Conservation (phyloP, 2,888 invertebrate species). For the Lochmaea crataegi region DNA sequence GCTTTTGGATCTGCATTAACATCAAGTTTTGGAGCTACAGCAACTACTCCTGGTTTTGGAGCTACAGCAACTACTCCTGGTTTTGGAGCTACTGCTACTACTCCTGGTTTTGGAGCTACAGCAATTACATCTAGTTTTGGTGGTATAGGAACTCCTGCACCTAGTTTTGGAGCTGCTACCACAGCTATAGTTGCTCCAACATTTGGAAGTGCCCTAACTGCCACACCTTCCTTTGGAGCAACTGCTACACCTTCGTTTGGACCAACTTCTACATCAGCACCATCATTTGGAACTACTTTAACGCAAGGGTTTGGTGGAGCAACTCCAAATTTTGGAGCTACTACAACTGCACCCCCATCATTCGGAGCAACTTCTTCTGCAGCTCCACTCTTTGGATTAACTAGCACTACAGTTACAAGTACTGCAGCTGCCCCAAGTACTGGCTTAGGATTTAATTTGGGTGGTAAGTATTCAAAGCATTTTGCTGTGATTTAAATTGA, state of each 20-base stretch:
- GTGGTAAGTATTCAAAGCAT: constrained; percentile 30
- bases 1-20: constrained; percentile 3
- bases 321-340: constrained; percentile 17
- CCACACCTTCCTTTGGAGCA: constrained; percentile 27
- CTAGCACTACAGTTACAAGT: constrained; percentile 35
- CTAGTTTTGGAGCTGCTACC: constrained; percentile 47
- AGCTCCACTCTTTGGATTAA: constrained; percentile 39
- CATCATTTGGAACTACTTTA: constrained; percentile 12
- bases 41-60: constrained; percentile 23
- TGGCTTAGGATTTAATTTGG: constrained; percentile 29
- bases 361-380: constrained; percentile 34
- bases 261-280: neutral
- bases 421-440: constrained; percentile 37
- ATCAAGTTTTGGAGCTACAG: constrained; percentile 18
- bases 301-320: constrained; percentile 11
- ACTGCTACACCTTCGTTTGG: constrained; percentile 18
- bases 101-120: constrained; percentile 35
- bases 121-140: constrained; percentile 21
- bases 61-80: constrained; percentile 17
- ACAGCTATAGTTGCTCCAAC: constrained; percentile 26
- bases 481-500: neutral
- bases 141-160: constrained; percentile 15
- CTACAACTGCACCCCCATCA: constrained; percentile 33
- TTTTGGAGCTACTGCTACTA: constrained; percentile 24
- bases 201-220: constrained; percentile 29